Base-by-base conservation (phyloP, 2,113 vertebrate genomes). In the Oreamnos americanus region DNA sequence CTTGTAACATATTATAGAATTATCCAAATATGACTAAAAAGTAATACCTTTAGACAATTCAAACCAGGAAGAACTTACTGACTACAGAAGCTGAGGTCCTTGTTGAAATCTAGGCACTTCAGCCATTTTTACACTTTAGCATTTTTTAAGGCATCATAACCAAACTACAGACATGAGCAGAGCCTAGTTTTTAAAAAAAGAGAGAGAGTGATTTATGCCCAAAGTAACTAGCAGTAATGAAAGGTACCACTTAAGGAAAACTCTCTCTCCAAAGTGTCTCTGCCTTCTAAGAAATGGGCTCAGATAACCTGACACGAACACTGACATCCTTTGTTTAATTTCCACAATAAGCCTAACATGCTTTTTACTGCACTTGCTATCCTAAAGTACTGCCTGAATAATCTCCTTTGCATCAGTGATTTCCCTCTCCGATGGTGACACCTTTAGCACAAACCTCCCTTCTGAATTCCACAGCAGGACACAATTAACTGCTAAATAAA, bases 131-230 rank as follows among this genome's bases (percentile, higher is more conserved):
- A 90, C 45, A 84, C 14, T 87, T 87, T 15, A 97, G 79, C 47
- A 95, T 53, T 76, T 96, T 94, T 90, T 30, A 96, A 95, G n/a
- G n/a, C 21, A 82, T 64, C 17, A 92, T 82, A 91, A 93, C 49
- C 30, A 83, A 96, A 87, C 33, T 87, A 90, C 3, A 87, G 33
- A 76, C 47, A 95, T 85, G 13, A 92, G 13, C 51, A 90, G 79
- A 94, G 26, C 13, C 85, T 94, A 82, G 43, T 78, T 53, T 74
- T 74, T 6, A 1, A 23, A 82, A 78, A 81, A 49, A 49, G 1
- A 57, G 43, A 84, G 13, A 53, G 5, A 67, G 9, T 60, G 14
- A 74, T n/a, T n/a, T 87, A 71, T 64, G 39, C 43, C 43, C 83
- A 78, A 53, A 45, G 19, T 53, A 94, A 88, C 62, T 55, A 94